Percentiles rank a stretch among this genome's conserved stretches.
phyloP scores from a whole-genome alignment of 2,888 invertebrate species.

The Drosophila lacicola region DNA sequence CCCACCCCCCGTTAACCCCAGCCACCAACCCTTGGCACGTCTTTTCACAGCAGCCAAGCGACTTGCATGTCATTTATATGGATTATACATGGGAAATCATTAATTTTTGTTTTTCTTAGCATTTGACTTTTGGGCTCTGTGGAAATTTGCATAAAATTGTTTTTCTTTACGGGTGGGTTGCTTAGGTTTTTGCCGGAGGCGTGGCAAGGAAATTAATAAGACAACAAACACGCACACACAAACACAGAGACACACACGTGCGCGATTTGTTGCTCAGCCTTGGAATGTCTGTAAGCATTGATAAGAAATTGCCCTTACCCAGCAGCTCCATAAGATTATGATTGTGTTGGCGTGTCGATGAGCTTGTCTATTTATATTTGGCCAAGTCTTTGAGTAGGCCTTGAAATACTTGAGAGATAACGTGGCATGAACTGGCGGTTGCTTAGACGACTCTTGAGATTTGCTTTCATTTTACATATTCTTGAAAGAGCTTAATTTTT shows the following conservation, averaged over 20 bases:
- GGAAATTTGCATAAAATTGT: conserved; percentile 73
- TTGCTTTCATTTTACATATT: not conserved
- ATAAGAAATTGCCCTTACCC: conserved; percentile 51
- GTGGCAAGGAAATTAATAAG: conserved; percentile 65
- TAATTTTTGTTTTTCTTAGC: conserved; percentile 73
- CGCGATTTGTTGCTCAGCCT: conserved; percentile 17
- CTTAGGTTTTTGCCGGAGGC: conserved; percentile 1
- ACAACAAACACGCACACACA: conserved; percentile 17
- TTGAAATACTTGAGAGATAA: conserved; percentile 6
- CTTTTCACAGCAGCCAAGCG: conserved; percentile 22
- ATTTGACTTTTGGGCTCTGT: conserved; percentile 61
- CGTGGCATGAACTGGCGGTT: not conserved
- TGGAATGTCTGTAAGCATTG: conserved; percentile 47
- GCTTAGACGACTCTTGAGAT: not conserved
- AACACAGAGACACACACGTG: not conserved
- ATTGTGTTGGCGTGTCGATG: conserved; percentile 43
- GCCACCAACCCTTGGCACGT: not conserved
- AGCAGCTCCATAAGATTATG: conserved; percentile 23
- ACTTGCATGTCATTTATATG: conserved; percentile 68
- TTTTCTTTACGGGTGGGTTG: conserved; percentile 48
- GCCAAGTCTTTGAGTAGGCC: not conserved
- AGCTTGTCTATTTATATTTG: conserved; percentile 23
- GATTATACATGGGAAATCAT: conserved; percentile 75
- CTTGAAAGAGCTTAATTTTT: not conserved
- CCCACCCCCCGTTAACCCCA: not conserved